These are phyloP conservation scores for Eustalomyia histrio DNA, from an alignment of 2,888 invertebrate species.

Conservation along the genomic window DNA sequence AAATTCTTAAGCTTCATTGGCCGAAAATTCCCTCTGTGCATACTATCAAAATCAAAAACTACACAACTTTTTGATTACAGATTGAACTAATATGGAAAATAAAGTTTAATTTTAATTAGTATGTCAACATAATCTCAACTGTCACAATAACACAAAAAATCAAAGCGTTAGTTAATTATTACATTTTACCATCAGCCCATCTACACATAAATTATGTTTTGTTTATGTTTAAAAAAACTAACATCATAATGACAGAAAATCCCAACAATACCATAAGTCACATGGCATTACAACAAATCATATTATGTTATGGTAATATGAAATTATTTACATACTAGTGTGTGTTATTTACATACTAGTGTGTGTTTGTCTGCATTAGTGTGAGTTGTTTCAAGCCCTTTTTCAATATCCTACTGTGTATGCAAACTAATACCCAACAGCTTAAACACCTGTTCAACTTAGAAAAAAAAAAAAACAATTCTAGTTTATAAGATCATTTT, in stretches of 20 bases:
- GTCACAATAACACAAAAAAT: neutral
- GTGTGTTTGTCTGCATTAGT: neutral
- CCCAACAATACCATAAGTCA: neutral
- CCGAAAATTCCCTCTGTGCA: too few relatives aligned
- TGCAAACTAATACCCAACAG: neutral
- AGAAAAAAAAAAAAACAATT: neutral
- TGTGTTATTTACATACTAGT: neutral
- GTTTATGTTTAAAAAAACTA: neutral
- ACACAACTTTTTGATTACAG: neutral
- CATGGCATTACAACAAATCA: neutral
- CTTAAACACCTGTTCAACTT: neutral
- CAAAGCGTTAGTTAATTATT: neutral
- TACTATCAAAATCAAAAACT: neutral
- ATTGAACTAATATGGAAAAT: constrained; percentile 2
- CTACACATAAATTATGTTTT: neutral
- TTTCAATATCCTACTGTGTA: neutral
- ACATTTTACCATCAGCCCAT: neutral
- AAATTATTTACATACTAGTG: neutral
- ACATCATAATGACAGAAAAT: neutral
- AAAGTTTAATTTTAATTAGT: constrained; percentile 29
- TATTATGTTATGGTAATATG: neutral
- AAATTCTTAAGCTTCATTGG: too few relatives aligned
- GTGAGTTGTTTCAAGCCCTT: neutral
- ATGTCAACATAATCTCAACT: constrained; percentile 5
- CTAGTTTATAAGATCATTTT: neutral